Evolutionary conservation across 2,113 vertebrate genomes (phyloP).

Genomic region (Saccopteryx leptura): DNA sequence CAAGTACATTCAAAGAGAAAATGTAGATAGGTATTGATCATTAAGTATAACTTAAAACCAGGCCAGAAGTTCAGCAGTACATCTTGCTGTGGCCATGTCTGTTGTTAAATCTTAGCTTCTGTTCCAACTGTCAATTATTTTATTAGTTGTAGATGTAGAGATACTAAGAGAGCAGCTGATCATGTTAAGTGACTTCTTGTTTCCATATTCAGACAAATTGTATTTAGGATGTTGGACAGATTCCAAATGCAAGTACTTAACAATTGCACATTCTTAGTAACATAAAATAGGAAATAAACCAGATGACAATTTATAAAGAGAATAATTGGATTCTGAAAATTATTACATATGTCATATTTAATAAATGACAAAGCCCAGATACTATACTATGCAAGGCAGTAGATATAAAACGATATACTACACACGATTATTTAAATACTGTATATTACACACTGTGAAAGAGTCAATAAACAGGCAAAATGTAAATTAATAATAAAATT

Average conservation of each 20-base stretch:
- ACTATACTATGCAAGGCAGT: background rate
- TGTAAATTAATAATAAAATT: background rate
- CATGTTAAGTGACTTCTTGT: background rate
- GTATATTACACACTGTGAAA: background rate
- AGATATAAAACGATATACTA: background rate
- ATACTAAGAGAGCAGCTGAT: background rate
- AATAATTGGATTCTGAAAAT: constrained; percentile 32
- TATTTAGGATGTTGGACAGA: background rate
- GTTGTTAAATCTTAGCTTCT: constrained; percentile 52
- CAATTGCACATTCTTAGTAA: background rate
- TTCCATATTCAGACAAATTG: constrained; percentile 1
- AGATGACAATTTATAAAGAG: constrained; percentile 11
- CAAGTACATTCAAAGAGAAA: background rate
- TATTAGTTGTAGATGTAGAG: background rate
- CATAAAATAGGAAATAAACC: constrained; percentile 16
- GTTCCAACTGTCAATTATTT: background rate
- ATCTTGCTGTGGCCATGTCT: background rate
- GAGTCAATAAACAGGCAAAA: background rate
- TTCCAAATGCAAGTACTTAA: constrained; percentile 64
- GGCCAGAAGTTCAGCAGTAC: background rate
- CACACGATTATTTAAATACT: background rate
- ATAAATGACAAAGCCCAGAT: background rate
- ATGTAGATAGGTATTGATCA: background rate
- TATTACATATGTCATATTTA: background rate
- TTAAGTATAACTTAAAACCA: background rate